Evolutionary conservation across 2,113 vertebrate genomes (phyloP), one percentile per base, ranked within the genome.

Genomic region (Alethe diademata): DNA sequence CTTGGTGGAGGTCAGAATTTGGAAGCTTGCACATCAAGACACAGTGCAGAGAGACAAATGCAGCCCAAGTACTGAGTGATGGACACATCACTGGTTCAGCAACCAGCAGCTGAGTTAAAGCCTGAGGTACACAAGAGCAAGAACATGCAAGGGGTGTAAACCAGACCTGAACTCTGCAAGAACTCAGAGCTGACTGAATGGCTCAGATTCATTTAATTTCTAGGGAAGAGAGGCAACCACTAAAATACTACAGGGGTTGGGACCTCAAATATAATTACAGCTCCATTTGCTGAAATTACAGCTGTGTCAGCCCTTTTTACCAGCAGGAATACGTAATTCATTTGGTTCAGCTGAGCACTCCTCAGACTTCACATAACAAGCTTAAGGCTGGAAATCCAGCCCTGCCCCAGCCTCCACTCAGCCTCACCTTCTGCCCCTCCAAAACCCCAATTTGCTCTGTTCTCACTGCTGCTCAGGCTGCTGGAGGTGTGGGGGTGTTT

Each of bases 271-370:
- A 50, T 88, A 97, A 97, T 94, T 92, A 95, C 7, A 90, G 95
- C 61, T 67, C 92, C 53, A 25, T 17, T 83, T 1, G 5, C 71
- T 65, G 69, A 70, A 94, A 94, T 86, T 56, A 61, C 81, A 86
- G 94, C 93, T 92, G 93, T 2, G 47, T 96, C 97, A 97, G 96
- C 95, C 90, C 79, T 94, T 90, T 90, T 66, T 23, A 60, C 57
- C 86, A 90, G 76, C 84, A 94, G 38, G 74, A 78, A 86, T 50
- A 96, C 5, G 50, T 17, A 94, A 92, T 22, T 86, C 72, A 60
- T 79, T 78, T 93, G 93, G 35, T 91, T 66, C 78, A 86, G 86
- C 48, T 2, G 14, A 87, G 88, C 11, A 31, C 43, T 81, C 90
- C 24, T 50, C 86, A 75, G 82, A 28, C 56, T 73, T n/a, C 54